Evolutionary conservation across 2,113 vertebrate species (phyloP).

Genomic region (Saguinus imperator): DNA sequence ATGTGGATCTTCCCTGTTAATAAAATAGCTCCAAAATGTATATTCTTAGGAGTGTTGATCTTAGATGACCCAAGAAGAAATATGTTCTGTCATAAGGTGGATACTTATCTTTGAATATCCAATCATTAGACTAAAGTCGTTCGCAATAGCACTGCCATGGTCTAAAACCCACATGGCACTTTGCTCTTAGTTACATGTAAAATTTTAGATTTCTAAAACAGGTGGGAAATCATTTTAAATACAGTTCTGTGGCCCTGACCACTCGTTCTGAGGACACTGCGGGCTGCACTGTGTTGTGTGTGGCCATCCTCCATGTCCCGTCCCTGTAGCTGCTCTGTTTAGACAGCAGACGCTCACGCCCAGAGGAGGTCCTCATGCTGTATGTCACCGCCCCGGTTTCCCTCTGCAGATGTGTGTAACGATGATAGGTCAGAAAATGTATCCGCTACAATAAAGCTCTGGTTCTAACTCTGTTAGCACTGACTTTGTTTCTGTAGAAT

Average conservation of each 20-base stretch:
- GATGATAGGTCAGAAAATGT: conserved; percentile 88
- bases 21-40: conserved; percentile 13
- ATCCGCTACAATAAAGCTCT: conserved; percentile 88
- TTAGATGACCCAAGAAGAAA: conserved; percentile 23
- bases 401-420: conserved; percentile 88
- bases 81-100: neutral
- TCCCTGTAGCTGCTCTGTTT: conserved; percentile 90
- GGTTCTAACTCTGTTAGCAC: conserved; percentile 79
- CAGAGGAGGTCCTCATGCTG: conserved; percentile 86
- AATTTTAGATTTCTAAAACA: conserved; percentile 86
- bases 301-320: conserved; percentile 88
- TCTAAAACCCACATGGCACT: conserved; percentile 58
- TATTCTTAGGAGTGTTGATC: neutral
- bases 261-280: conserved; percentile 88
- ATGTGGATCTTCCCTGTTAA: conserved; percentile 2
- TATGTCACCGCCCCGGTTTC: conserved; percentile 82
- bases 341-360: conserved; percentile 81
- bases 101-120: neutral
- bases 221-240: conserved; percentile 82
- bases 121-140: neutral
- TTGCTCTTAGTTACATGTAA: conserved; percentile 67
- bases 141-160: neutral
- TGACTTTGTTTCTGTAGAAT: neutral
- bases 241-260: conserved; percentile 77
- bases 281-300: conserved; percentile 91